Base-by-base conservation (phyloP, 1,140 invertebrate genomes). In the Eueides isabella region DNA sequence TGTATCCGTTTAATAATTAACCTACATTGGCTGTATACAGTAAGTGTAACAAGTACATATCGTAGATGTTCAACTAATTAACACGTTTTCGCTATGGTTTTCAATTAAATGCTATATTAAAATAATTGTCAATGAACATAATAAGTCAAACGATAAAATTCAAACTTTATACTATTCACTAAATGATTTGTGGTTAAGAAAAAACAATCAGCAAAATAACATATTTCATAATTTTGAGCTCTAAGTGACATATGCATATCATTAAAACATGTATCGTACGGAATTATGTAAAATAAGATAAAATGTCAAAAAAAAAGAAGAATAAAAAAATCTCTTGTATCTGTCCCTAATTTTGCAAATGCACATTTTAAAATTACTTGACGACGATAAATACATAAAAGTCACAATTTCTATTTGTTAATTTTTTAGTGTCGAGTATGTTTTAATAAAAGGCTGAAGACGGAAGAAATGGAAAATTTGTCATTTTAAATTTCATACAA, bases 1-100 rank as follows among this genome's bases (percentile, higher is more conserved):
- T 55, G 48, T 55, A 48, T 26, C 23, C 19, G 12, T 11, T 23
- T 26, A 2, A 55, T 26, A 55, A 55, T 11, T 55, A 55, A 26
- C 26, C 48, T 55, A 55, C 48, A 55, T 55, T 55, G 19, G 48
- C 19, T 55, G 48, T 55, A 55, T 55, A 55, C 19, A 26, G 48
- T 44, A 12, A 55, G 19, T 55, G 48, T 55, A 55, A 26, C 23
- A 55, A 55, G 23, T 23, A 26, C 26, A 55, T 26, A 26, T 55
- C 3, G 23, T 55, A 55, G 9, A 55, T 55, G n/a, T 26, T 55
- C 7, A 23, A 48, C 9, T 55, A 55, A 12, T 23, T 1, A 26
- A 11, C n/a, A n/a, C n/a, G 26, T 55, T 55, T 23, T 26, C 5
- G 12, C 48, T 55, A 55, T 55, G n/a, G 19, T 26, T 55, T 55